phyloP scores from a whole-genome alignment of 2,888 invertebrate species.

The Andrena hattorfiana region DNA sequence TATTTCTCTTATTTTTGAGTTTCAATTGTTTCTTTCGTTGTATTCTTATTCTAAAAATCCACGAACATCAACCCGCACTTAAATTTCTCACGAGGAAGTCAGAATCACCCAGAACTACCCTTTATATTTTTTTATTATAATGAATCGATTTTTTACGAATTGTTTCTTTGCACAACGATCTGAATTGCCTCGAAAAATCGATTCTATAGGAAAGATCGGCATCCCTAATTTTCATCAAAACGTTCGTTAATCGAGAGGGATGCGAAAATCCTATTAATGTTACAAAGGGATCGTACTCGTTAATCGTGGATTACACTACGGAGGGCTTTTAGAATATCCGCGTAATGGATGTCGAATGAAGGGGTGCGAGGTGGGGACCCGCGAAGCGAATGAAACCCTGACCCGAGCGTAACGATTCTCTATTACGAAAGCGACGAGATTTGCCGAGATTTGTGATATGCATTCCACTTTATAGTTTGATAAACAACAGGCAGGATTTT shows the following conservation, averaged over 20 bases:
- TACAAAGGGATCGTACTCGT: slow-evolving; percentile 56
- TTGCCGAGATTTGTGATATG: too few relatives aligned
- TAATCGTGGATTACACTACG: slow-evolving; percentile 63
- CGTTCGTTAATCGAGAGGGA: slow-evolving; percentile 1
- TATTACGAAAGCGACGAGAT: background rate
- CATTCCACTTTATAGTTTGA: slow-evolving; percentile 18
- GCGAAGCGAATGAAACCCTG: background rate
- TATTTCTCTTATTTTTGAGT: too few relatives aligned
- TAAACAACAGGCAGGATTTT: slow-evolving; percentile 50
- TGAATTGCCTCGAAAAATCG: too few relatives aligned
- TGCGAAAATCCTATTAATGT: slow-evolving; percentile 39
- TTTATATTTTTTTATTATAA: too few relatives aligned
- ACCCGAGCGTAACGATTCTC: background rate
- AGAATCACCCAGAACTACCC: too few relatives aligned
- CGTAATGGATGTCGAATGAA: slow-evolving; percentile 12
- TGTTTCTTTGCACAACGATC: background rate
- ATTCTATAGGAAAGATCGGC: too few relatives aligned
- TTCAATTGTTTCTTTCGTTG: too few relatives aligned
- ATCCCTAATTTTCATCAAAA: too few relatives aligned
- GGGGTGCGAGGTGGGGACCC: background rate
- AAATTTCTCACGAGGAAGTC: too few relatives aligned
- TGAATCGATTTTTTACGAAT: background rate
- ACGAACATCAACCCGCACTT: too few relatives aligned
- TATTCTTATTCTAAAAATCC: too few relatives aligned
- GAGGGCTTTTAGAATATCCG: background rate